Conservation (phyloP, 2,888 invertebrate genomes). For the Tachina lurida region DNA sequence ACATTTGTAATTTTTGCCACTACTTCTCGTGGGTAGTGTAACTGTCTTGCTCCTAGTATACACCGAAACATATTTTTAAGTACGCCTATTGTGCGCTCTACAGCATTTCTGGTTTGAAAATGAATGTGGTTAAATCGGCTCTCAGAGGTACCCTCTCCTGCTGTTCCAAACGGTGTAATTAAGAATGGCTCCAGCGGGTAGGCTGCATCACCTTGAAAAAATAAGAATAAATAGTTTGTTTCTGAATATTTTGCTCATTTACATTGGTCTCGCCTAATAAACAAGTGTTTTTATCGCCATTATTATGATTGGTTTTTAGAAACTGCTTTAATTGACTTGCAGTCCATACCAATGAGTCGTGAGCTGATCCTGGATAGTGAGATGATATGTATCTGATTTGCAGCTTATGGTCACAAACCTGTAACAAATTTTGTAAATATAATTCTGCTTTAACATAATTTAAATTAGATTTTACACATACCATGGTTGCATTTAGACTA, state of each 20-base stretch:
- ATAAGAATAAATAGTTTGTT: not conserved
- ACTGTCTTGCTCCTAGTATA: not conserved
- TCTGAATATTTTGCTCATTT: not conserved
- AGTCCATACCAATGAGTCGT: conserved; percentile 1
- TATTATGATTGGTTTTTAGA: not conserved
- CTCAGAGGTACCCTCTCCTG: no score
- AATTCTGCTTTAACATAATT: not conserved
- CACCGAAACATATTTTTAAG: not conserved
- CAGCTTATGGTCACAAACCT: not conserved
- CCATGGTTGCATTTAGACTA: not conserved
- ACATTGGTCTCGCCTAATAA: not conserved
- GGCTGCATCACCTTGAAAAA: no score
- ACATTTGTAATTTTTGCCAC: no score
- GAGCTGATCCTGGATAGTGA: not conserved
- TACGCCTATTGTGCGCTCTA: not conserved
- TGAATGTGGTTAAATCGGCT: not conserved
- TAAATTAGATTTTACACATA: not conserved
- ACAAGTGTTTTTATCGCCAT: not conserved
- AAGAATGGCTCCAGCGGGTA: no score
- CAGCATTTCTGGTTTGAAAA: not conserved
- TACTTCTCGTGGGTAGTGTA: not conserved
- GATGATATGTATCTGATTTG: no score
- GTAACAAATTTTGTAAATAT: not conserved
- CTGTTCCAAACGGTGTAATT: no score
- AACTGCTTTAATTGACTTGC: not conserved